Percentiles rank a stretch among this genome's conserved stretches.
Evolutionary conservation across 2,797 vertebrate genomes (phyloP).

Genomic region (Heterohyrax brucei): DNA sequence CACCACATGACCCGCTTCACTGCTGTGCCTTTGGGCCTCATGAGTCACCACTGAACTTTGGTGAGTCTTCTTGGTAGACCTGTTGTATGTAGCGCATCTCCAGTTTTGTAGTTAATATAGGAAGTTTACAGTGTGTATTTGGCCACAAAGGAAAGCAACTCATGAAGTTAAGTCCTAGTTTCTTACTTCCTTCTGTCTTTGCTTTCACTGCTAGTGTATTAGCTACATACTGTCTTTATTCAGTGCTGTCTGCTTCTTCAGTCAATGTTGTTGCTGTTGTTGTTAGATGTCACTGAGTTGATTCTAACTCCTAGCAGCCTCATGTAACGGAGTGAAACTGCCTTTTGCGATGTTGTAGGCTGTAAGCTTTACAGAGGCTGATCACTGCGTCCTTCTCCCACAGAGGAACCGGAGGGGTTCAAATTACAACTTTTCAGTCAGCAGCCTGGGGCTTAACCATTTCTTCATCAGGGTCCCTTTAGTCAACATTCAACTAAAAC

Average conservation of each 20-base stretch:
- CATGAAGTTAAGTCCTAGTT: neutral
- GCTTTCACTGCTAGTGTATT: neutral
- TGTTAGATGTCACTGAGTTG: too few species aligned
- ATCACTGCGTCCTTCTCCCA: neutral
- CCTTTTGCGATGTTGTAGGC: neutral
- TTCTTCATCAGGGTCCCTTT: too few species aligned
- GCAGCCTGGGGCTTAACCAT: too few species aligned
- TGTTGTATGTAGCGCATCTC: slow-evolving; percentile 66
- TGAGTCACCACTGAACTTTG: slow-evolving; percentile 50
- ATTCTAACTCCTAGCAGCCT: neutral
- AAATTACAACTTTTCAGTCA: too few species aligned
- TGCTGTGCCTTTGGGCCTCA: slow-evolving; percentile 61
- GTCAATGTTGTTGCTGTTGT: neutral
- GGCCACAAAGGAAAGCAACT: slow-evolving; percentile 60
- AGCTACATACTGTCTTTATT: neutral
- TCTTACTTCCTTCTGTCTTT: neutral
- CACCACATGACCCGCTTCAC: slow-evolving; percentile 54
- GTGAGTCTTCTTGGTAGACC: slow-evolving; percentile 66
- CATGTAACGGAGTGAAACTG: neutral
- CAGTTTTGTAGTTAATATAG: slow-evolving; percentile 51
- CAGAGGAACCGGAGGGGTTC: too few species aligned
- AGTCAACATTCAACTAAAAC: too few species aligned
- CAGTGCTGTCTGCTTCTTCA: neutral
- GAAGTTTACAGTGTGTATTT: slow-evolving; percentile 46
- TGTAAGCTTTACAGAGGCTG: neutral